These are phyloP conservation scores for Diplolepis rosae DNA, from an alignment of 2,888 invertebrate species.

Conservation along the genomic window DNA sequence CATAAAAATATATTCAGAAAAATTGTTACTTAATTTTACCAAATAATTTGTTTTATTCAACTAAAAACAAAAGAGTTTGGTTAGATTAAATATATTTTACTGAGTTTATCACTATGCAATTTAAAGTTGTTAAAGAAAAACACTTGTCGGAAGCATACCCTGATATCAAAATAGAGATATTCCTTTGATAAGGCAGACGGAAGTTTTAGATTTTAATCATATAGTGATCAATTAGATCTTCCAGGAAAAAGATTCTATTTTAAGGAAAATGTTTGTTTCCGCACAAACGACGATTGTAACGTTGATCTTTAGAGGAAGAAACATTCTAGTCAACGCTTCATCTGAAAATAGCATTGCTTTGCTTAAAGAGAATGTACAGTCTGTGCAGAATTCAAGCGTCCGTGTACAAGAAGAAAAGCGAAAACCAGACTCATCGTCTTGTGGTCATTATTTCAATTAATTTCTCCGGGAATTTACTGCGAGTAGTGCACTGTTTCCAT, in stretches of 20 bases:
- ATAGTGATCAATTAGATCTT: too few species aligned
- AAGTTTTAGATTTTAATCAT: too few species aligned
- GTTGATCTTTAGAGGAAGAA: slow-evolving; percentile 21
- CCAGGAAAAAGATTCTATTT: neutral
- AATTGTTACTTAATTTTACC: too few species aligned
- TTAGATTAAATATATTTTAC: too few species aligned
- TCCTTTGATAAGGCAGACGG: too few species aligned
- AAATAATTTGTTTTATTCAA: too few species aligned
- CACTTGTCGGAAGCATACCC: too few species aligned
- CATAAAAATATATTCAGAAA: too few species aligned
- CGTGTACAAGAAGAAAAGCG: slow-evolving; percentile 18
- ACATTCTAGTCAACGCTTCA: slow-evolving; percentile 14
- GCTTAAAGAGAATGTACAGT: slow-evolving; percentile 27
- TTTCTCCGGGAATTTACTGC: slow-evolving; percentile 23
- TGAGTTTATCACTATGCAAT: too few species aligned
- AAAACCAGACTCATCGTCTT: slow-evolving; percentile 11
- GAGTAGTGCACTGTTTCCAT: slow-evolving; percentile 29
- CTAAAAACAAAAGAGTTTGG: too few species aligned
- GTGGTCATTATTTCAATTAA: slow-evolving; percentile 31
- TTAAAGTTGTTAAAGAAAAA: too few species aligned
- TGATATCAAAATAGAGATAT: too few species aligned
- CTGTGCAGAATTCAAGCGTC: slow-evolving; percentile 21
- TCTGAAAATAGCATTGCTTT: slow-evolving; percentile 29
- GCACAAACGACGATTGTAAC: neutral
- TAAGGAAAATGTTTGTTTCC: slow-evolving; percentile 7